Base-by-base conservation (phyloP, 1,140 invertebrate genomes). In the Oppia nitens region DNA sequence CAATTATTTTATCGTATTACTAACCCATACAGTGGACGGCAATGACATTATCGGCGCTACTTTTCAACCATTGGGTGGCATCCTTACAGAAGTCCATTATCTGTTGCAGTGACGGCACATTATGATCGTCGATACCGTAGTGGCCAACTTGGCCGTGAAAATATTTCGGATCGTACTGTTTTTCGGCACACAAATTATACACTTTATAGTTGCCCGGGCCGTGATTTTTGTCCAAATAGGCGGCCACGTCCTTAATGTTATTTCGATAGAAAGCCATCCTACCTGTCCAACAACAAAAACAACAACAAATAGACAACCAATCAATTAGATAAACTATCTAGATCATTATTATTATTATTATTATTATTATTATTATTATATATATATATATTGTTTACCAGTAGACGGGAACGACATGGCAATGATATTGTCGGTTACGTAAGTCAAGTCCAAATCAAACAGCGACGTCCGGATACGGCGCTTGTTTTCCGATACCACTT, bases 391-490 rank as follows among this genome's bases (percentile, higher is more conserved):
- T 40, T 9, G 17, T 40, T 40, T 40, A 29, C 76, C 77, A 26
- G 72, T 69, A 0, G 78, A 77, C 21, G 79, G 79, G 66, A 79
- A 81, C 3, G 78, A 79, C 74, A 81, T 80, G 17, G 77, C 79
- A 58, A 81, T 79, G 17, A 81, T 73, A 63, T 59, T 62, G 71
- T 72, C 72, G 59, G 75, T 77, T 14, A 79, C 72, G 66, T 79
- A 79, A 48, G 77, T 78, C 3, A 79, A 66, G 65, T 80, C 78
- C 51, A 80, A 69, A 66, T 80, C 77, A 70, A 79, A 78, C 14
- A 76, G 76, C 65, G 79, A 74, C 62, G 73, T 72, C 56, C 75
- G 70, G 63, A 75, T 77, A 48, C 78, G 70, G 29, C 76, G 64
- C 63, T 79, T 78, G 66, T 80, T 80, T 62, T 78, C 75, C 4